phyloP scores from a whole-genome alignment of 2,888 invertebrate species.

The Oscheius sp. region DNA sequence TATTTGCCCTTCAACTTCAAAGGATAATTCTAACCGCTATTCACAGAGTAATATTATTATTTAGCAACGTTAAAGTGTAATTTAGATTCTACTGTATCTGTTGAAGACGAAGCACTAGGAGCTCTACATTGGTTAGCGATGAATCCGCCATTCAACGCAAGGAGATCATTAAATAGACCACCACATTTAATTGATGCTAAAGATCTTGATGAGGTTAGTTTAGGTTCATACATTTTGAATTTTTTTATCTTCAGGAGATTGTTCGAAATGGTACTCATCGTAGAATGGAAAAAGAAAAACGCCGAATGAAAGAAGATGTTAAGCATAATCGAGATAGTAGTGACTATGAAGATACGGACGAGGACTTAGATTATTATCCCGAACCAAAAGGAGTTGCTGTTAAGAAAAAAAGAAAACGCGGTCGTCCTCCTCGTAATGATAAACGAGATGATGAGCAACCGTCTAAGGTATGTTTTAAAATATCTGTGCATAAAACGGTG shows the following conservation, averaged over 20 bases:
- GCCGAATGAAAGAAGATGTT: constrained; percentile 10
- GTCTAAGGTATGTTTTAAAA: background rate
- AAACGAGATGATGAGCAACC: constrained; percentile 12
- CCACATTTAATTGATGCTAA: constrained; percentile 8
- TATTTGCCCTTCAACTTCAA: constrained; percentile 1
- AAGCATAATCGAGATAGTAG: constrained; percentile 26
- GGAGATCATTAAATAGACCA: background rate
- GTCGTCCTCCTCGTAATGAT: constrained; percentile 12
- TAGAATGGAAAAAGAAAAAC: constrained; percentile 21
- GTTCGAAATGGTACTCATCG: constrained; percentile 29
- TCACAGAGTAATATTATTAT: background rate
- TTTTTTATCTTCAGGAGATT: background rate
- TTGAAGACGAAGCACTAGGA: background rate
- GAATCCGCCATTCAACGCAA: constrained; percentile 10
- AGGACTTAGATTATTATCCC: constrained; percentile 11
- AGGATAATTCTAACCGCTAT: background rate
- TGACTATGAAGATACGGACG: constrained; percentile 37
- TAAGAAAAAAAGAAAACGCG: constrained; percentile 24
- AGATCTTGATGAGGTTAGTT: constrained; percentile 31
- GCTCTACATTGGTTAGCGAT: constrained; percentile 8
- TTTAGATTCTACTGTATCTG: background rate
- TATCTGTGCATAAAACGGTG: background rate
- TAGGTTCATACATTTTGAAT: background rate
- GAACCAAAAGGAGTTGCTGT: constrained; percentile 4
- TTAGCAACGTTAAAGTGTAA: background rate